Evolutionary conservation across 2,113 vertebrate species (phyloP).

Genomic region (Seriola quinqueradiata): DNA sequence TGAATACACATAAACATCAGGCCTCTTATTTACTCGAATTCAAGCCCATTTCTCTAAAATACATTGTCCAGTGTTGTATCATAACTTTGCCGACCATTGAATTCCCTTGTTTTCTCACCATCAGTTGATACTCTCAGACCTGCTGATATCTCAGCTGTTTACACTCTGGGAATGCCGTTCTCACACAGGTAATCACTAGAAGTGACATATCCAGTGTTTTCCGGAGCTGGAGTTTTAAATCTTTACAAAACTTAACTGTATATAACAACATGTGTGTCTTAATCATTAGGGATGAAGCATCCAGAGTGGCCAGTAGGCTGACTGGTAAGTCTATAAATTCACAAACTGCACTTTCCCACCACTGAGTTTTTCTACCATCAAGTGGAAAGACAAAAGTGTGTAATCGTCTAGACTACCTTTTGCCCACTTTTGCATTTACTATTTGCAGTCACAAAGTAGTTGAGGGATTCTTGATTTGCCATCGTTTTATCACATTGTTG

Average conservation of each 20-base stretch:
- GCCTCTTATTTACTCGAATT: not conserved
- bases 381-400: not conserved
- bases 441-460: not conserved
- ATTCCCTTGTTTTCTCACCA: constrained; percentile 4
- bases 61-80: not conserved
- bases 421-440: not conserved
- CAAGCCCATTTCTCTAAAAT: not conserved
- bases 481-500: too few species aligned
- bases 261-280: not conserved
- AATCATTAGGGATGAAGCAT: constrained; percentile 60
- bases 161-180: constrained; percentile 59
- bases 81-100: not conserved
- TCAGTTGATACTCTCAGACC: constrained; percentile 77
- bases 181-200: constrained; percentile 60
- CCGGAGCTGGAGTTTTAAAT: not conserved
- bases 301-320: constrained; percentile 61
- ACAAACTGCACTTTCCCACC: not conserved
- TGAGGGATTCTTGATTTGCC: not conserved
- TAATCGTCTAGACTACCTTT: not conserved
- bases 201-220: not conserved
- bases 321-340: constrained; percentile 62
- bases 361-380: not conserved
- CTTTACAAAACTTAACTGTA: not conserved
- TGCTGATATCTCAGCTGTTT: constrained; percentile 66
- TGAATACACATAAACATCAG: not conserved